These are phyloP conservation scores for Drosophila sturtevanti DNA, from an alignment of 1,140 invertebrate genomes.

Conservation along the genomic window DNA sequence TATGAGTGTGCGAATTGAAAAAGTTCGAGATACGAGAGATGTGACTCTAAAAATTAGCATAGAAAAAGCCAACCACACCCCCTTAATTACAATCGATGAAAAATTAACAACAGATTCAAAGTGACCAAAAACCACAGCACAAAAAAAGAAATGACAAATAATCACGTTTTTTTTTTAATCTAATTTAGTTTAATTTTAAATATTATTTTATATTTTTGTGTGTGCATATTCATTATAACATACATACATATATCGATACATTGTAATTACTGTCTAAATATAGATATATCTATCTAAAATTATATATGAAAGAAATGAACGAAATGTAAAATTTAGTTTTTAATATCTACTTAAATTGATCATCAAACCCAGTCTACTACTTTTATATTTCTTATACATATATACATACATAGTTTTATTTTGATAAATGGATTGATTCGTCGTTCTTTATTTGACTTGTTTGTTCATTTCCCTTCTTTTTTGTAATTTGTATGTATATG, in stretches of 20 bases:
- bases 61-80: not conserved
- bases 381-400: slow-evolving; percentile 16
- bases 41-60: not conserved
- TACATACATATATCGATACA: slow-evolving; percentile 47
- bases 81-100: not conserved
- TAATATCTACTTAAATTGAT: slow-evolving; percentile 39
- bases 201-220: slow-evolving; percentile 71
- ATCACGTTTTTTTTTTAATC: slow-evolving; percentile 24
- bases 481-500: slow-evolving; percentile 10
- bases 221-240: slow-evolving; percentile 65
- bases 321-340: slow-evolving; percentile 22
- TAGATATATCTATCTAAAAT: slow-evolving; percentile 7
- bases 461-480: slow-evolving; percentile 29
- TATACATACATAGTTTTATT: not conserved
- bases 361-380: slow-evolving; percentile 38
- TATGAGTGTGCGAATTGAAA: not conserved
- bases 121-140: not conserved
- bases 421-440: slow-evolving; percentile 9
- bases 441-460: slow-evolving; percentile 6
- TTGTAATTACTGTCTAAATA: slow-evolving; percentile 31
- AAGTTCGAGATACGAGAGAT: not conserved
- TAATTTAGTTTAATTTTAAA: slow-evolving; percentile 22
- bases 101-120: not conserved
- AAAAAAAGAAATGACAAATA: slow-evolving; percentile 23
- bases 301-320: slow-evolving; percentile 15